phyloP scores from a whole-genome alignment of 1,140 invertebrate genomes.

The Drosophila suzukii region DNA sequence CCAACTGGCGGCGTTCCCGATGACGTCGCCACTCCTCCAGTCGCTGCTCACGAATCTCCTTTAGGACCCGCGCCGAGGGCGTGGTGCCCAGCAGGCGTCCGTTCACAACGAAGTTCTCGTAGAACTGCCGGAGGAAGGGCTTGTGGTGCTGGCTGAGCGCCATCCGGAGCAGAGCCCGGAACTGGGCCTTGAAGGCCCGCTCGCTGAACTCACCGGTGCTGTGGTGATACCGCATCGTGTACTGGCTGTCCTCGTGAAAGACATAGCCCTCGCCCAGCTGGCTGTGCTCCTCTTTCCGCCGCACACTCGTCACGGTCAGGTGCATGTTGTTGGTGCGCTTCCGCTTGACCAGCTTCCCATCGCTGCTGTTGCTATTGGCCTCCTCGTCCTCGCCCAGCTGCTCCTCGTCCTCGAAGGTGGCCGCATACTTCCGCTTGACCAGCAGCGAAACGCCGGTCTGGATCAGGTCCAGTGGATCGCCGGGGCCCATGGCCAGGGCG shows the following conservation, averaged over 20 bases:
- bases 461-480: constrained; percentile 78
- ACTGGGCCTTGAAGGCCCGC: constrained; percentile 77
- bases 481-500: constrained; percentile 28
- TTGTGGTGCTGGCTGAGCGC: constrained; percentile 75
- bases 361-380: constrained; percentile 45
- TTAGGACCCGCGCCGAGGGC: constrained; percentile 63
- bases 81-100: constrained; percentile 72
- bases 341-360: constrained; percentile 53
- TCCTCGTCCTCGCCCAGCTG: constrained; percentile 32
- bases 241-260: constrained; percentile 75
- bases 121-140: constrained; percentile 78
- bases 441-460: constrained; percentile 46
- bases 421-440: constrained; percentile 67
- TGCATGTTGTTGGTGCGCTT: constrained; percentile 65
- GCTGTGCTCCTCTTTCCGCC: constrained; percentile 39
- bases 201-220: constrained; percentile 80
- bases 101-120: constrained; percentile 73
- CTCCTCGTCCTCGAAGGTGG: constrained; percentile 50
- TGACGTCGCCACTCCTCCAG: constrained; percentile 73
- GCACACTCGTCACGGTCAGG: constrained; percentile 28
- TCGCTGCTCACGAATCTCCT: constrained; percentile 66
- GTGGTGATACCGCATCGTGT: constrained; percentile 76
- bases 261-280: constrained; percentile 72
- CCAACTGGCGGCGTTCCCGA: constrained; percentile 47
- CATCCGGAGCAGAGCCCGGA: constrained; percentile 67